Percentiles rank a stretch among this genome's conserved stretches.
These are phyloP conservation scores for Coptodon rendalli DNA, from an alignment of 2,113 vertebrate species.

Conservation along the genomic window DNA sequence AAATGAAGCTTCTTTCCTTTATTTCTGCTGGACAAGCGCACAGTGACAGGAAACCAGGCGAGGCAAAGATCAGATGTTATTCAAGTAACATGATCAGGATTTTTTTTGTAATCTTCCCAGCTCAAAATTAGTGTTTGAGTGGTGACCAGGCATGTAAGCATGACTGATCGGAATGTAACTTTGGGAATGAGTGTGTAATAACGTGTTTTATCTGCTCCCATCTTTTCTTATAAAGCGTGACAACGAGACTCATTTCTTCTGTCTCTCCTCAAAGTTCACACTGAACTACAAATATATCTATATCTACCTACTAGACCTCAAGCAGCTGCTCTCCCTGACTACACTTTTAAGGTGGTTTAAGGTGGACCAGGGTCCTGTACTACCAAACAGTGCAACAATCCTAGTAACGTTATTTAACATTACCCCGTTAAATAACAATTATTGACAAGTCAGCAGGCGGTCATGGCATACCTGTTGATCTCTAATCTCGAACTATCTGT, in stretches of 20 bases:
- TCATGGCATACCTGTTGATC: neutral
- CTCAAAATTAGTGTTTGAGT: neutral
- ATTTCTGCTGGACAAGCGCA: neutral
- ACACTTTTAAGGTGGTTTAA: neutral
- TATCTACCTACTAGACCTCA: neutral
- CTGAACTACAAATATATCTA: neutral
- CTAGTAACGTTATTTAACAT: neutral
- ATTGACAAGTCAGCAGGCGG: neutral
- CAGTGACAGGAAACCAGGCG: neutral
- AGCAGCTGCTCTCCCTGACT: neutral
- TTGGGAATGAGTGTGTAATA: neutral
- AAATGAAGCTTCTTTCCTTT: neutral
- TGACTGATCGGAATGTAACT: neutral
- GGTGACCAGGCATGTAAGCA: neutral
- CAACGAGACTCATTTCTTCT: neutral
- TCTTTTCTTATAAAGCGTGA: neutral
- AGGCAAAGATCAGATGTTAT: rapidly evolving
- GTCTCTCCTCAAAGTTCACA: neutral
- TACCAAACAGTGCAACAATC: neutral
- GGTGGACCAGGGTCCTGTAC: neutral
- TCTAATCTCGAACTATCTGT: neutral
- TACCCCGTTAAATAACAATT: neutral
- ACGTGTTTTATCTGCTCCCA: rapidly evolving
- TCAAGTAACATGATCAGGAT: neutral
- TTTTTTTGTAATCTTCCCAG: neutral